phyloP scores from a whole-genome alignment of 2,888 invertebrate genomes.

The Pasiphila rectangulata region DNA sequence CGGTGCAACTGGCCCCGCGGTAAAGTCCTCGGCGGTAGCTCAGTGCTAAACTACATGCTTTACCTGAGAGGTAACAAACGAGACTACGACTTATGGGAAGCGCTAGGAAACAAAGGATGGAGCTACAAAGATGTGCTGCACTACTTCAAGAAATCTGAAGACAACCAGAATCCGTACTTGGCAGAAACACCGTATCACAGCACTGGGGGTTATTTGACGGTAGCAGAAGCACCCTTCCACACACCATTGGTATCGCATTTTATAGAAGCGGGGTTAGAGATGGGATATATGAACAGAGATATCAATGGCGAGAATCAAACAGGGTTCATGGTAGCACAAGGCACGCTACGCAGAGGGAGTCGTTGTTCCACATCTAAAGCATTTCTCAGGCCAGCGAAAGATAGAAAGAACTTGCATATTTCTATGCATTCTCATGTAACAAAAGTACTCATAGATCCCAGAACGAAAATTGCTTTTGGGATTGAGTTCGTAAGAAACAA shows the following conservation, averaged over 20 bases:
- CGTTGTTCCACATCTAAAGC: constrained; percentile 95
- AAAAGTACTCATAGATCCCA: constrained; percentile 86
- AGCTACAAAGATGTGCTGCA: constrained; percentile 88
- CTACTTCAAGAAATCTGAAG: constrained; percentile 95
- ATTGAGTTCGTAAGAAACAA: constrained; percentile 90
- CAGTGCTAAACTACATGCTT: constrained; percentile 95
- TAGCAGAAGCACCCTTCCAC: constrained; percentile 92
- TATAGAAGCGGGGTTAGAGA: constrained; percentile 89
- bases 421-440: constrained; percentile 91
- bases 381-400: constrained; percentile 89
- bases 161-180: constrained; percentile 92
- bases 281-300: constrained; percentile 93
- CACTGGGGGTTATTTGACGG: constrained; percentile 90
- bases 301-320: constrained; percentile 92
- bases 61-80: constrained; percentile 93
- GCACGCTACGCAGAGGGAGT: constrained; percentile 88
- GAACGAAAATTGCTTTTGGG: constrained; percentile 89
- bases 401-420: constrained; percentile 91
- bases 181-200: constrained; percentile 89
- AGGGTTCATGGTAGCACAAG: constrained; percentile 94
- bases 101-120: constrained; percentile 94
- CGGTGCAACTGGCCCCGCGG: constrained; percentile 96
- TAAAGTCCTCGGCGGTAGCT: constrained; percentile 94
- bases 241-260: constrained; percentile 91
- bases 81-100: constrained; percentile 95